These are phyloP conservation scores for Acronicta leporina DNA, from an alignment of 2,888 invertebrate genomes.

Conservation along the genomic window DNA sequence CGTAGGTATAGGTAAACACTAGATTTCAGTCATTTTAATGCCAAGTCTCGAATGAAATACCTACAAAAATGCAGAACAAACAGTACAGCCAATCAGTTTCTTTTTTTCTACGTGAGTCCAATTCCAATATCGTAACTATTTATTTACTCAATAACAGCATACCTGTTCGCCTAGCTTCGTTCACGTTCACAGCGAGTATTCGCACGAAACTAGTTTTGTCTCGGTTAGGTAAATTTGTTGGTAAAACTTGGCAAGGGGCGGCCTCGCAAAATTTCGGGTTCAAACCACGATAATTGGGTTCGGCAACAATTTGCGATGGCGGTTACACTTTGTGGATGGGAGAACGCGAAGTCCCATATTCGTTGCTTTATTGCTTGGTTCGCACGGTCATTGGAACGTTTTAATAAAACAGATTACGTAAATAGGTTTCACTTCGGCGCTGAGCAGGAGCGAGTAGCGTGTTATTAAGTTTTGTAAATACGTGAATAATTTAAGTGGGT, in stretches of 20 bases:
- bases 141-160: conserved; percentile 48
- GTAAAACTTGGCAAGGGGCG: conserved; percentile 63
- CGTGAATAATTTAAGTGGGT: conserved; percentile 38
- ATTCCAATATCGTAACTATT: conserved; percentile 40
- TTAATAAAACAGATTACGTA: conserved; percentile 28
- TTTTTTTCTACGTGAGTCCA: conserved; percentile 11
- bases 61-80: background rate
- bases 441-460: conserved; percentile 22
- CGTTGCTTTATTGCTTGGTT: conserved; percentile 54
- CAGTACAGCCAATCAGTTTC: conserved; percentile 1
- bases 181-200: conserved; percentile 59
- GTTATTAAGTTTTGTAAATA: conserved; percentile 31
- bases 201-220: conserved; percentile 64
- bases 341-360: conserved; percentile 55
- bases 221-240: conserved; percentile 58
- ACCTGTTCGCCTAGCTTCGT: conserved; percentile 46
- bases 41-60: background rate
- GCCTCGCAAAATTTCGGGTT: conserved; percentile 60
- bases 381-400: conserved; percentile 32
- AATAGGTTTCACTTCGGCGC: background rate
- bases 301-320: conserved; percentile 71
- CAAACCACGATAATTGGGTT: conserved; percentile 75
- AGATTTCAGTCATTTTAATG: too few species aligned
- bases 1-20: too few species aligned
- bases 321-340: conserved; percentile 58